These are phyloP conservation scores for Prosopocoilus inquinatus DNA, from an alignment of 2,888 invertebrate species.

Conservation along the genomic window DNA sequence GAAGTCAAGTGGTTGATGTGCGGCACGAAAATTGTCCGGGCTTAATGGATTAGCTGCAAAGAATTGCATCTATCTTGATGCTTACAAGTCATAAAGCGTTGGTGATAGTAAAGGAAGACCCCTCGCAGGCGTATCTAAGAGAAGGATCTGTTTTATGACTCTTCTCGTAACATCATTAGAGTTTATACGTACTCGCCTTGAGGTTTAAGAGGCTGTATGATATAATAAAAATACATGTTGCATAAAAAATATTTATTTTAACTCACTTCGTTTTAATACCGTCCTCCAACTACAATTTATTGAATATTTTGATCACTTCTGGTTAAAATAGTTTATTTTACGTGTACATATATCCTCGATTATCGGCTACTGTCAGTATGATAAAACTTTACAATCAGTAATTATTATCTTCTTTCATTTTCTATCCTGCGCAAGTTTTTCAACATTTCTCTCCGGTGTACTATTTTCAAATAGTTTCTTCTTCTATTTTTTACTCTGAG, in stretches of 20 bases:
- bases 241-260: not conserved
- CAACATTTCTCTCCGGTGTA: no score
- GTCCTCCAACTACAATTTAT: no score
- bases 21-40: not conserved
- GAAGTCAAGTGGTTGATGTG: not conserved
- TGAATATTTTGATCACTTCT: no score
- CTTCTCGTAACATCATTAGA: slow-evolving; percentile 1
- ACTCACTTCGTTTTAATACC: no score
- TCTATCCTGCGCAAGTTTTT: no score
- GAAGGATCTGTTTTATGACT: not conserved
- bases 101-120: not conserved
- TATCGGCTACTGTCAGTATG: no score
- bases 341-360: no score
- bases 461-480: no score
- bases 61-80: not conserved
- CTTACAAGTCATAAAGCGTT: not conserved
- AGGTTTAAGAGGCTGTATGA: not conserved
- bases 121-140: not conserved
- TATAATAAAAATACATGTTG: not conserved
- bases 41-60: not conserved
- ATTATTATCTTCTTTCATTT: no score
- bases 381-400: no score
- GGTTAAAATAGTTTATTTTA: no score
- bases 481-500: no score
- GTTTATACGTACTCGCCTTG: not conserved